phyloP scores from a whole-genome alignment of 35 echinoderm and acorn worm genomes.

The Heliocidaris tuberculata region DNA sequence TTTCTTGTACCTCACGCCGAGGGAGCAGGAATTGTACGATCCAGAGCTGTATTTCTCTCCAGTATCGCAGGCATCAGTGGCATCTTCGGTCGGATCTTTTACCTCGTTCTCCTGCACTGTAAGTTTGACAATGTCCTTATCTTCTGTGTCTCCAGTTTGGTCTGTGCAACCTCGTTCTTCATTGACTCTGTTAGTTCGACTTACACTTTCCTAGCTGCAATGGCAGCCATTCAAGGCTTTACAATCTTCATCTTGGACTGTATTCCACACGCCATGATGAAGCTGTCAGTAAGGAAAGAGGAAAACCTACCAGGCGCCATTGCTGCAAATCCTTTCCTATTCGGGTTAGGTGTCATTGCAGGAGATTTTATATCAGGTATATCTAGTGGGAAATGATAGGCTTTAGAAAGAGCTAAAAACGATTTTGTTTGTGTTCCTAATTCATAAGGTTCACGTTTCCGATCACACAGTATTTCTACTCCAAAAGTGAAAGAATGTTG shows the following conservation, averaged over 20 bases:
- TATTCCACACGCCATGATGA: constrained; percentile 11
- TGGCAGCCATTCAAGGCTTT: not conserved
- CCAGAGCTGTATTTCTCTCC: not conserved
- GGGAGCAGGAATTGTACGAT: not conserved
- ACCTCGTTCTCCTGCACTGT: not conserved
- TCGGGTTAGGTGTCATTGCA: not conserved
- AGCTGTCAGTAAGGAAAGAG: not conserved
- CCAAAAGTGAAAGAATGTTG: no score
- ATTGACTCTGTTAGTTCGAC: not conserved
- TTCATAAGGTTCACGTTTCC: no score
- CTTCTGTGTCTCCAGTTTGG: not conserved
- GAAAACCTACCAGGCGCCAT: not conserved
- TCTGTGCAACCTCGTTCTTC: not conserved
- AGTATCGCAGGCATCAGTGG: not conserved
- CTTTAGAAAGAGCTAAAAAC: no score
- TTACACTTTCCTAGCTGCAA: not conserved
- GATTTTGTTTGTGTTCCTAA: no score
- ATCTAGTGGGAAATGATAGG: no score
- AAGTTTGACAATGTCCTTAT: not conserved
- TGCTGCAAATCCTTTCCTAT: not conserved
- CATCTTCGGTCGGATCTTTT: not conserved
- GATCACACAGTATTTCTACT: no score
- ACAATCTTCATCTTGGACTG: not conserved
- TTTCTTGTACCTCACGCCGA: not conserved
- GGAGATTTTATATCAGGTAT: not conserved